phyloP scores from a whole-genome alignment of 2,888 invertebrate species.

The Ectemnius lituratus region DNA sequence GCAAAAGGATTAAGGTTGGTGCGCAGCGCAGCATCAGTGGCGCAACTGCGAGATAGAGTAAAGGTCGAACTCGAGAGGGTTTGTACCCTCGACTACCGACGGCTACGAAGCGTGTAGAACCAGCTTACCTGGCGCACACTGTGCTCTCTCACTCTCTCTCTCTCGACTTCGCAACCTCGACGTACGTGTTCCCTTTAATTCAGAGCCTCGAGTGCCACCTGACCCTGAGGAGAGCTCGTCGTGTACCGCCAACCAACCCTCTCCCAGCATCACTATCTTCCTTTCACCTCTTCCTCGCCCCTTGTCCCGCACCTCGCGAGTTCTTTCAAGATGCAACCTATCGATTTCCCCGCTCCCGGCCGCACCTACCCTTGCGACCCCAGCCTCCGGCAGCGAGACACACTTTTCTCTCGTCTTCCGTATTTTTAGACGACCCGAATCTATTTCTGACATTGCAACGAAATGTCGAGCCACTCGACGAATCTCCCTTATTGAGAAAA shows the following conservation, averaged over 20 bases:
- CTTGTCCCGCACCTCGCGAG: background rate
- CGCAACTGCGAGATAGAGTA: background rate
- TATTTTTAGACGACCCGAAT: background rate
- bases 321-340: conserved; percentile 6
- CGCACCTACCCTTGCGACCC: background rate
- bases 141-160: too few species aligned
- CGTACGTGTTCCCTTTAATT: conserved; percentile 3
- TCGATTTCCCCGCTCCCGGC: background rate
- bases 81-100: too few species aligned
- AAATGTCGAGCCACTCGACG: background rate
- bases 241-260: too few species aligned
- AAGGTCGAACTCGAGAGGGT: conserved; percentile 11
- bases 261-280: too few species aligned
- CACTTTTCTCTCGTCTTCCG: background rate
- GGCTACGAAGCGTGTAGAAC: too few species aligned
- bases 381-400: conserved; percentile 5
- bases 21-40: background rate
- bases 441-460: background rate
- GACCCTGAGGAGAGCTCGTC: conserved; percentile 1
- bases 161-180: too few species aligned
- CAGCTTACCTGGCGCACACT: background rate
- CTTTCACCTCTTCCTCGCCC: background rate
- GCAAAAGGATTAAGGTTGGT: conserved; percentile 1
- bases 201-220: conserved; percentile 10
- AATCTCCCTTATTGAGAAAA: background rate